These are phyloP conservation scores for Chaetops frenatus DNA, from an alignment of 2,113 vertebrate species.

Conservation along the genomic window DNA sequence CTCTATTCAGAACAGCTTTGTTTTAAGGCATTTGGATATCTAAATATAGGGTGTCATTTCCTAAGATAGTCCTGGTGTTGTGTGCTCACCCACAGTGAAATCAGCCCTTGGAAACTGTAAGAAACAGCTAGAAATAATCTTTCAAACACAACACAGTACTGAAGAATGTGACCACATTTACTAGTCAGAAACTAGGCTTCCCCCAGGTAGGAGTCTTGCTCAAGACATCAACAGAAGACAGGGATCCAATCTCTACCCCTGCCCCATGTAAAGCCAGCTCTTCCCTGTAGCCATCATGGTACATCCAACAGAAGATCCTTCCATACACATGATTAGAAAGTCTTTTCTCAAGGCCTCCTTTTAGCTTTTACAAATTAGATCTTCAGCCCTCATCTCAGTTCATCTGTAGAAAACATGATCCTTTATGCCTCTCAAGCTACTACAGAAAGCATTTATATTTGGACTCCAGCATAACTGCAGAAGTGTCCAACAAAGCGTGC, in stretches of 20 bases:
- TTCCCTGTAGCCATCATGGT: accelerated
- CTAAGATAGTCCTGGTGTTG: not conserved
- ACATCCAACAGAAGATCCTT: not conserved
- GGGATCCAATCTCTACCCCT: not conserved
- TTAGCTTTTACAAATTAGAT: not conserved
- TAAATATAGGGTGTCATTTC: not conserved
- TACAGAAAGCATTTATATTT: not conserved
- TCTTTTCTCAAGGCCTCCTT: not conserved
- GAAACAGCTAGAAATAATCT: not conserved
- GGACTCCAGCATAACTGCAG: not conserved
- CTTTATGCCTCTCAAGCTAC: not conserved
- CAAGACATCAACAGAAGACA: not conserved
- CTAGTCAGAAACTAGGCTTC: not conserved
- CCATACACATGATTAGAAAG: not conserved
- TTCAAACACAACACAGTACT: not conserved
- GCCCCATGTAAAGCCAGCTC: not conserved
- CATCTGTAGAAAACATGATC: not conserved
- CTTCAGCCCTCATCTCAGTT: not conserved
- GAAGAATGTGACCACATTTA: not conserved
- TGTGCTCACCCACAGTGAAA: not conserved
- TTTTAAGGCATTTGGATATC: not conserved
- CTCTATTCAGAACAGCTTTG: not conserved
- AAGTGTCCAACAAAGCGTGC: not conserved
- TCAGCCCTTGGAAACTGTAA: not conserved
- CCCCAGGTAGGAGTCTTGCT: not conserved